A percentile compares a stretch with the other conserved stretches of the same genome.
These are phyloP conservation scores for Oedothorax gibbosus DNA, from an alignment of 1,140 invertebrate species.

Conservation along the genomic window DNA sequence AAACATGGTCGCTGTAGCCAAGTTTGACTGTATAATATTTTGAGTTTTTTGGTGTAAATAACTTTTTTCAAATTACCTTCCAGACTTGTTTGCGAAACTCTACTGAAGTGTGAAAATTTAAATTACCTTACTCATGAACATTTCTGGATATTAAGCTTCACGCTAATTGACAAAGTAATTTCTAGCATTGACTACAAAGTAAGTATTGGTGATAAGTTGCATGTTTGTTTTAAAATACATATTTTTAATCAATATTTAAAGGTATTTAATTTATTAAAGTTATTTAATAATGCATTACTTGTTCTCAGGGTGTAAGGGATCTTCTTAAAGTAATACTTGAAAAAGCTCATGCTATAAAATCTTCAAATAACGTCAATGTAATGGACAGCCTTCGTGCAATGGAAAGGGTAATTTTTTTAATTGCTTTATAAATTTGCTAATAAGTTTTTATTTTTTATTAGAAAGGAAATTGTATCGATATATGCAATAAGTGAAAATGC, in stretches of 20 bases:
- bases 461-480: too few relatives aligned
- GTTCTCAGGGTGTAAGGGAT: slow-evolving; percentile 69
- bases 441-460: neutral
- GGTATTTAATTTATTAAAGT: neutral
- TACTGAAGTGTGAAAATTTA: slow-evolving; percentile 83
- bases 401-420: slow-evolving; percentile 71
- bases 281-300: neutral
- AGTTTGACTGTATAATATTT: too few relatives aligned
- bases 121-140: slow-evolving; percentile 78
- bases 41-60: too few relatives aligned
- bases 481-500: too few relatives aligned
- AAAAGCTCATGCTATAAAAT: slow-evolving; percentile 83
- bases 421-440: neutral
- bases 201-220: neutral
- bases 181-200: slow-evolving; percentile 93
- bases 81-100: slow-evolving; percentile 86
- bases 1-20: too few relatives aligned
- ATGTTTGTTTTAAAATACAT: too few relatives aligned
- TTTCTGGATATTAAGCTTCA: slow-evolving; percentile 88
- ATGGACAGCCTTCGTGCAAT: slow-evolving; percentile 84
- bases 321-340: slow-evolving; percentile 76
- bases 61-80: slow-evolving; percentile 67
- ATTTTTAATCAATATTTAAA: too few relatives aligned
- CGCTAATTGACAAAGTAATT: slow-evolving; percentile 86
- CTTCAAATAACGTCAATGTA: slow-evolving; percentile 80